Evolutionary conservation across 1,140 invertebrate species (phyloP), one percentile per base, ranked within the genome.

Genomic region (Penaeus chinensis): DNA sequence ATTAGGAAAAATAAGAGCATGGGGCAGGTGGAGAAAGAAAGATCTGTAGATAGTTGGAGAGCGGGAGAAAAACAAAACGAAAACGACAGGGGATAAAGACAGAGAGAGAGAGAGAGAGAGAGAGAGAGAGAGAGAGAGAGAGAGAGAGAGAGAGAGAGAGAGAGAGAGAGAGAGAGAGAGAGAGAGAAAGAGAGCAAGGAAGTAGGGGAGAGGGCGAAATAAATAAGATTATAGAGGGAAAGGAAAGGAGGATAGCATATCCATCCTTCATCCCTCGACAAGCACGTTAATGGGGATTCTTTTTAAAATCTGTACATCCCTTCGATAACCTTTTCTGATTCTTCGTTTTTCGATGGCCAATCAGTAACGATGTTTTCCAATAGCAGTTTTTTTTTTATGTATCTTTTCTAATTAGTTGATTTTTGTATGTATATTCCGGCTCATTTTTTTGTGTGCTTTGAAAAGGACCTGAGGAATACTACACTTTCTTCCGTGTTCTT

Each of bases 41-140:
- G 24, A 18, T n/a, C 3, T 42, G 8, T 42, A 27, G 7, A 80
- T 18, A 19, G 27, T 4, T n/a, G 62, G 62, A 18, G 16, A 22
- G 47, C 54, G 24, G 60, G 27, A 80, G 60, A 61, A 16, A 37
- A 82, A 42, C 27, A 81, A 24, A 24, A 32, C 60, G 63, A 81
- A 62, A 62, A 81, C 18, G 32, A 82, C 27, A 27, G 61, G 62
- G 80, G 20, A 60, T 37, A 10, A 60, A 32, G 74, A 76, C 5
- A 76, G 74, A 76, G 74, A 76, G 74, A 76, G 74, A 76, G 74
- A 76, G 74, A 76, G 27, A 61, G 78, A 81, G 60, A 81, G 78
- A 42, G 37, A 42, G 37, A 42, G 37, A 42, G n/a, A 42, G 60
- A 54, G 60, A 78, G 47, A 78, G 76, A 78, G 47, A 78, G 60